Evolutionary conservation across 1,140 invertebrate species (phyloP), one percentile per base, ranked within the genome.

Genomic region (Drosophila aff.): DNA sequence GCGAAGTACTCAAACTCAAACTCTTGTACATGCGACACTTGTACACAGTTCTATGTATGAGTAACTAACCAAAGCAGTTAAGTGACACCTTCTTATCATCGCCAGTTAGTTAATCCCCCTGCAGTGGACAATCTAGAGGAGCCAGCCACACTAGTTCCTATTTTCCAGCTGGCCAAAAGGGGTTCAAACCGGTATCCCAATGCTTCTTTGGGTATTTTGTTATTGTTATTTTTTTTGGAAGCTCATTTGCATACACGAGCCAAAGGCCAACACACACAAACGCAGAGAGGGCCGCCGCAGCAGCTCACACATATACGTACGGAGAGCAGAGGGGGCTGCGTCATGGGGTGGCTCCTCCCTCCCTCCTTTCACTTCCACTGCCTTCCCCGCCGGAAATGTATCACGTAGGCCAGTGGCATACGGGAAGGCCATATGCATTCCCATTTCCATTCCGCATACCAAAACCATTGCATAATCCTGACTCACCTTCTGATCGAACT

Each of bases 401-500:
- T 59, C 83, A 86, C 82, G 82, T 85, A 85, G 62, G 79, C 82
- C 82, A 81, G 23, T 13, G 36, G 38, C 38, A 61, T 15, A 46
- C 8, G 26, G 53, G 5, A 62, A 62, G 60, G 60, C 38, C 61
- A 23, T 31, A 10, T 40, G 53, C 53, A 61, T 33, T 40, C 18
- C 33, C 36, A 13, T 13, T 62, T 4, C 26, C 44, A n/a, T 65
- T 31, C 65, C 62, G 43, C 64, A 66, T 71, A 49, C 60, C 79
- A 58, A 64, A 26, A 21, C 23, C 55, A 68, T 83, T 84, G 73
- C 84, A 81, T 87, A 81, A 79, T 69, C 46, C 53, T 28, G 47
- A 33, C 76, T 81, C 49, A 93, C 92, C 81, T 93, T 93, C 46
- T 91, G 86, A 76, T 93, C 92, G 40, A 93, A 93, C 21, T 93